phyloP scores from a whole-genome alignment of 1,140 invertebrate genomes.

The Leptestheria dahalacensis region DNA sequence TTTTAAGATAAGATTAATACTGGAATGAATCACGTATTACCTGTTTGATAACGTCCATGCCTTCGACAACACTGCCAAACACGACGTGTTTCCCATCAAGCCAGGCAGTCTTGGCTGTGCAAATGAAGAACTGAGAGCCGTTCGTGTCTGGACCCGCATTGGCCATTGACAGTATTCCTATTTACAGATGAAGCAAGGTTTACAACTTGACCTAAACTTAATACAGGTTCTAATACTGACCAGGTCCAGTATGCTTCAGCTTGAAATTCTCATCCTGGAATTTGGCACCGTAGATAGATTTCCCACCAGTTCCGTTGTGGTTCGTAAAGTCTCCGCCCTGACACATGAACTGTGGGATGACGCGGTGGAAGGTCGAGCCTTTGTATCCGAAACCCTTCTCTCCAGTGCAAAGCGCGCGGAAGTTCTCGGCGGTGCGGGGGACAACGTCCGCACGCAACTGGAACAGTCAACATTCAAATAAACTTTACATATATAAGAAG shows the following conservation, averaged over 20 bases:
- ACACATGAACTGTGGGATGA: conserved; percentile 97
- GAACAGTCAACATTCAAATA: conserved; percentile 23
- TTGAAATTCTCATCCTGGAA: conserved; percentile 94
- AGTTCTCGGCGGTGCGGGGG: conserved; percentile 88
- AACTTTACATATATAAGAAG: neutral
- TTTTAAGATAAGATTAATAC: neutral
- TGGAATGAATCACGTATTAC: conserved; percentile 28
- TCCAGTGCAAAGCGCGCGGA: conserved; percentile 80
- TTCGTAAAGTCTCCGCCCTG: conserved; percentile 90
- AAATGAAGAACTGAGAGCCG: conserved; percentile 95
- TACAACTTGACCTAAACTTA: neutral
- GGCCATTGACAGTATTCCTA: conserved; percentile 76
- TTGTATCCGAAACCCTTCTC: conserved; percentile 91
- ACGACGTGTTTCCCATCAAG: conserved; percentile 89
- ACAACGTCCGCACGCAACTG: conserved; percentile 73
- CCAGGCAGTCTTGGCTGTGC: conserved; percentile 90
- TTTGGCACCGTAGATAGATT: conserved; percentile 85
- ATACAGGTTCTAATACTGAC: conserved; percentile 25
- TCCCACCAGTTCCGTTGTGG: conserved; percentile 89
- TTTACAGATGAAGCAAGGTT: neutral
- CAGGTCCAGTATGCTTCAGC: conserved; percentile 82
- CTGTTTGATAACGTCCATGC: conserved; percentile 88
- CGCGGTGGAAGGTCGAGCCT: conserved; percentile 78
- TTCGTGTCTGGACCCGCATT: conserved; percentile 95
- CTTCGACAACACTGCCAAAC: conserved; percentile 86